These are phyloP conservation scores for Adineta ricciae DNA, from an alignment of 2,888 invertebrate genomes.

Conservation along the genomic window DNA sequence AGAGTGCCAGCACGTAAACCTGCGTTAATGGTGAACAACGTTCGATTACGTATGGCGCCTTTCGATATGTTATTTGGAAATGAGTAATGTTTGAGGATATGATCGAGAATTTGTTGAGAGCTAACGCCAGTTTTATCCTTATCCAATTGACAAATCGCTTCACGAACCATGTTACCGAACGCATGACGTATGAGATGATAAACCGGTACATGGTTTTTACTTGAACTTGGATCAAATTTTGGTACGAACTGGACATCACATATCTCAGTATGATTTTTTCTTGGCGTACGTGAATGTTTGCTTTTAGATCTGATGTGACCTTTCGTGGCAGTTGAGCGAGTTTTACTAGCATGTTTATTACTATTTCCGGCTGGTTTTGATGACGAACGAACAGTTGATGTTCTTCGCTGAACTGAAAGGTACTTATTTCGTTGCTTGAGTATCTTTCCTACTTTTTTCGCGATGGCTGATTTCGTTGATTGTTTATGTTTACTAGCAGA, in stretches of 20 bases:
- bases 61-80: not conserved
- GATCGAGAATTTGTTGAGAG: conserved; percentile 10
- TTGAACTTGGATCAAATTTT: conserved; percentile 13
- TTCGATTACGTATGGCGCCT: not conserved
- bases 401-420: not conserved
- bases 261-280: not conserved
- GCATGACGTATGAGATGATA: conserved; percentile 20
- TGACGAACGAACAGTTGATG: not conserved
- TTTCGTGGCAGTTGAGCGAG: not conserved
- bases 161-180: conserved; percentile 16
- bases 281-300: not conserved
- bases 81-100: conserved; percentile 4
- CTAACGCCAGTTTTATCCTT: not conserved
- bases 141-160: conserved; percentile 19
- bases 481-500: not conserved
- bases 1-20: not conserved
- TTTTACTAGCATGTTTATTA: not conserved
- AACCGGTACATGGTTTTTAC: not conserved
- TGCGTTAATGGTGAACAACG: not conserved
- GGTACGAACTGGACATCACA: conserved; percentile 17
- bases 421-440: not conserved
- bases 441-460: not conserved
- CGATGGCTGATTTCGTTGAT: not conserved
- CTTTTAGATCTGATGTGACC: not conserved
- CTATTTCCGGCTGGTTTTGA: not conserved